Evolutionary conservation across 2,888 invertebrate species (phyloP).

Genomic region (Hypena proboscidalis): DNA sequence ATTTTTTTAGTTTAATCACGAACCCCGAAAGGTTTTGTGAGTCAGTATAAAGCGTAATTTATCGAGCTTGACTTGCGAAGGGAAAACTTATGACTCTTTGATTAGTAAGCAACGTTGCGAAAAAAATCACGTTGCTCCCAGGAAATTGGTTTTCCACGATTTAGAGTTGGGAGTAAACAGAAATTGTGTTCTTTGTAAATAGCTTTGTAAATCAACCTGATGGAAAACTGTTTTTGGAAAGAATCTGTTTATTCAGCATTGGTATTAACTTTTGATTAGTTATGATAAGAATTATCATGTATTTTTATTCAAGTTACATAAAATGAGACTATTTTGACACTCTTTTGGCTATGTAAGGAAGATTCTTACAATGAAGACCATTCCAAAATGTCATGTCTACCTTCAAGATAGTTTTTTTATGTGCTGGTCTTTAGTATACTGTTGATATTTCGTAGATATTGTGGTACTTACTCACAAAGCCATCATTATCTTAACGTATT

Average conservation of each 20-base stretch:
- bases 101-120: constrained; percentile 23
- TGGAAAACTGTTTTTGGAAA: constrained; percentile 7
- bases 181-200: constrained; percentile 30
- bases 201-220: constrained; percentile 28
- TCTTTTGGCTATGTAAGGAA: no score
- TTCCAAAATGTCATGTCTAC: no score
- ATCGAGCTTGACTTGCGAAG: constrained; percentile 16
- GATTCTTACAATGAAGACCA: no score
- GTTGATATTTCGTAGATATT: no score
- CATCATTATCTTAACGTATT: no score
- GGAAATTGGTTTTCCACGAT: constrained; percentile 41
- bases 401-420: no score
- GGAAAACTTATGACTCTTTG: constrained; percentile 31
- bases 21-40: constrained; percentile 31
- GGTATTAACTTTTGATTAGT: no score
- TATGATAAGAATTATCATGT: no score
- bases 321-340: no score
- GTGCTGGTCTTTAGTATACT: no score
- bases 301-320: no score
- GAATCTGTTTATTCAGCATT: not conserved
- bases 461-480: no score
- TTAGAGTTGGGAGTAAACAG: constrained; percentile 26
- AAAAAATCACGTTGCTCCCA: constrained; percentile 33
- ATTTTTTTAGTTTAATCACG: constrained; percentile 37
- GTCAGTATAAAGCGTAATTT: constrained; percentile 28